Base-by-base conservation (phyloP, 2,888 invertebrate species). In the Drosophila nigricruria region DNA sequence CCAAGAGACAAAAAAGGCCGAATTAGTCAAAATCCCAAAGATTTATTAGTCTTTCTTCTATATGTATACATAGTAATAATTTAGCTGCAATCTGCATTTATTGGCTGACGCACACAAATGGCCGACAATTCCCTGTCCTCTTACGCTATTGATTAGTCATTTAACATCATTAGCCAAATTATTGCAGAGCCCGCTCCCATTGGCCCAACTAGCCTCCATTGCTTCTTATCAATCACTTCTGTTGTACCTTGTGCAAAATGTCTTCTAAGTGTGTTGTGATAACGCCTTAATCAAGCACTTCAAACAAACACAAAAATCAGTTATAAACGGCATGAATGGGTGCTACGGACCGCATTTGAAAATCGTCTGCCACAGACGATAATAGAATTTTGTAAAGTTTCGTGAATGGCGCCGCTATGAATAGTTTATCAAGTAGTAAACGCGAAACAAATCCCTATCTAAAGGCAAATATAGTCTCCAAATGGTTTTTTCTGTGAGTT, bases 401-500 rank as follows among this genome's bases (percentile, higher is more conserved):
- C 20, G 58, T 71, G 49, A 67, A 75, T 72, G 63, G 50, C 40
- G 57, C 32, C 42, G 62, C 49, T n/a, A 83, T 88, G 86, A 81
- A 92, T 76, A 83, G 79, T 43, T 77, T 73, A 20, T 40, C 79
- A 23, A 80, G 73, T 64, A 66, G 63, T 20, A 81, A 83, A 92
- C 94, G 83, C 91, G 92, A 81, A 47, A 73, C 89, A 64, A 96
- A 96, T 93, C 96, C 96, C 0, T 93, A 95, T 73, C 94, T 95
- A 80, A 94, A 90, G 1, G 95, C 96, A 0, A 96, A 95, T 87
- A 86, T 94, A 23, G 74, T 96, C 12, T 96, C 96, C 0, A 94
- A 95, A 78, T 92, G 95, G 82, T 94, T 94, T 69, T 96, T 94
- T 91, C 94, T 95, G 96, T 96, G 93, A 93, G 95, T 94, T 50